phyloP scores from a whole-genome alignment of 2,888 invertebrate species.

The Oxytorus armatus region DNA sequence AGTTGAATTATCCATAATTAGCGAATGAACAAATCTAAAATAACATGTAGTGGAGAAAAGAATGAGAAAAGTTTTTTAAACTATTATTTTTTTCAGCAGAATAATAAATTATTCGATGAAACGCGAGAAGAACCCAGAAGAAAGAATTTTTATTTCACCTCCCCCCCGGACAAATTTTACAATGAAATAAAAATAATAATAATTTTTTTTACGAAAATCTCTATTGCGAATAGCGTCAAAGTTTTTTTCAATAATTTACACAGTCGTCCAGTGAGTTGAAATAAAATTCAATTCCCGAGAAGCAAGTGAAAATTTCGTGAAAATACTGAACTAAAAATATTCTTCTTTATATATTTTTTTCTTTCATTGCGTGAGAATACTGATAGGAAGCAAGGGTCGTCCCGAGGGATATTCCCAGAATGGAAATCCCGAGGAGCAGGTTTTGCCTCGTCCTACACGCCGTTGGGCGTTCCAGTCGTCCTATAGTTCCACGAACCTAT shows the following conservation, averaged over 20 bases:
- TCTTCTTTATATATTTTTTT: constrained; percentile 9
- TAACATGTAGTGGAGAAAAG: too few relatives aligned
- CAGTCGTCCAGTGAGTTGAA: background rate
- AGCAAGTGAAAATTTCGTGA: constrained; percentile 41
- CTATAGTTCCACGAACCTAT: background rate
- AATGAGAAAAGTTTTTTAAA: too few relatives aligned
- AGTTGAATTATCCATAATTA: too few relatives aligned
- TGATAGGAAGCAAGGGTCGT: constrained; percentile 30
- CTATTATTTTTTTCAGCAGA: too few relatives aligned
- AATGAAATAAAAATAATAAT: background rate
- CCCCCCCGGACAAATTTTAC: too few relatives aligned
- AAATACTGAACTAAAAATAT: constrained; percentile 36
- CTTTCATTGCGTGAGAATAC: constrained; percentile 8
- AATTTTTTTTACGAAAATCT: background rate
- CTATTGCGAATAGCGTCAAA: background rate
- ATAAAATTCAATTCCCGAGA: background rate
- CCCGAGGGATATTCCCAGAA: constrained; percentile 55
- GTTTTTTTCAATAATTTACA: background rate
- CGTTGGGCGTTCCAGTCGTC: constrained; percentile 11
- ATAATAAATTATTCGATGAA: too few relatives aligned
- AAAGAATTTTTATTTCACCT: too few relatives aligned
- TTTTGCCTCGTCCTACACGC: constrained; percentile 49
- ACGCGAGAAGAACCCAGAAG: too few relatives aligned
- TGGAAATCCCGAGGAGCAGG: constrained; percentile 42
- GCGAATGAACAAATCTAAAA: too few relatives aligned